These are phyloP conservation scores for Dasyornis broadbenti DNA, from an alignment of 2,113 vertebrate species.

Conservation along the genomic window DNA sequence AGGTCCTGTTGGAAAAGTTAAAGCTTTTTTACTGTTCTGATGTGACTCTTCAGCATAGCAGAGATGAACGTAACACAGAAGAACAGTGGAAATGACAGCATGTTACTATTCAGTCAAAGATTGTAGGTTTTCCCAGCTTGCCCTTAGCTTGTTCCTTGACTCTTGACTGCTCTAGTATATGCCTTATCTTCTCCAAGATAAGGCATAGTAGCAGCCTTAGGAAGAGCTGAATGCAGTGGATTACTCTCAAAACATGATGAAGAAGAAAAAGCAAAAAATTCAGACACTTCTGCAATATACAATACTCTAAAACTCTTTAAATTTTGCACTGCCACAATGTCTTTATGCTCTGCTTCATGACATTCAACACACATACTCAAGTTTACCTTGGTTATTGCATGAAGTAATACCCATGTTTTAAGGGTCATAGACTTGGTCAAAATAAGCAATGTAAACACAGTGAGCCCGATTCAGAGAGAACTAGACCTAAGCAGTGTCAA, in stretches of 20 bases:
- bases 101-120: background rate
- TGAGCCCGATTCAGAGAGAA: background rate
- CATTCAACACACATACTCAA: background rate
- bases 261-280: background rate
- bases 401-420: background rate
- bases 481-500: background rate
- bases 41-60: background rate
- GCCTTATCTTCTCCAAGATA: background rate
- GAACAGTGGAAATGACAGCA: background rate
- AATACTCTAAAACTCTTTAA: background rate
- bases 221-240: background rate
- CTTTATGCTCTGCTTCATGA: background rate
- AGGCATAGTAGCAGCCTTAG: background rate
- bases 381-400: background rate
- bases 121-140: background rate
- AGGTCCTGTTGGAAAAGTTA: background rate
- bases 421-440: background rate
- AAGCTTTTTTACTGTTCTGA: background rate
- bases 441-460: background rate
- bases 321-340: background rate
- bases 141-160: background rate
- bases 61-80: background rate
- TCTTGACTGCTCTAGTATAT: background rate
- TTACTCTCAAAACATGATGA: background rate
- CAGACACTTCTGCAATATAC: background rate